Evolutionary conservation across 92 coral and sea anemone genomes (phyloP).

Genomic region (Micromussa lordhowensis): DNA sequence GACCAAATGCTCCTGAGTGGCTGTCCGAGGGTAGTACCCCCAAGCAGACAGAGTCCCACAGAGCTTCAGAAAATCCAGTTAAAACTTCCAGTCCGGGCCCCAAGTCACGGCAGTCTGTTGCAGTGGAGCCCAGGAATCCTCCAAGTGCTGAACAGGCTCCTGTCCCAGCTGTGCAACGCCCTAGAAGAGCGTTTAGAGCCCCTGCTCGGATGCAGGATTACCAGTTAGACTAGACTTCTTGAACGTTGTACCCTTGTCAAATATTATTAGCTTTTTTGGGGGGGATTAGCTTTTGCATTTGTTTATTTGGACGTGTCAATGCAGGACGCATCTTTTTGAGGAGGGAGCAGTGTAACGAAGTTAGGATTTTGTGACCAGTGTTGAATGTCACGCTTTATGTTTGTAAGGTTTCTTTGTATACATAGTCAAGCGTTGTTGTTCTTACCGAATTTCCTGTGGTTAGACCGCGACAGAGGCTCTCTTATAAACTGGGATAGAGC

Average conservation of each 20-base stretch:
- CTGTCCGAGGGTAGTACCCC: slow-evolving; percentile 4
- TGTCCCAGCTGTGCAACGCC: not conserved
- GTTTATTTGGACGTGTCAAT: not conserved
- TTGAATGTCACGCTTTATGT: too few relatives aligned
- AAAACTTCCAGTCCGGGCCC: not conserved
- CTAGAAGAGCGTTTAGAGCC: slow-evolving; percentile 19
- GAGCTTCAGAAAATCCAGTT: too few relatives aligned
- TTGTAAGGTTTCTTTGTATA: too few relatives aligned
- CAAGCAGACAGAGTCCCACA: too few relatives aligned
- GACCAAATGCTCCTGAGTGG: slow-evolving; percentile 30
- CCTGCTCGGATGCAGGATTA: slow-evolving; percentile 5
- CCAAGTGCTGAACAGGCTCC: slow-evolving; percentile 1
- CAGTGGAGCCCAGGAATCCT: slow-evolving; percentile 7
- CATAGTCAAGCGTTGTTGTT: too few relatives aligned
- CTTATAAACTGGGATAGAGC: not conserved
- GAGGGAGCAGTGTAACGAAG: slow-evolving; percentile 24
- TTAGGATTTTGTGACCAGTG: too few relatives aligned
- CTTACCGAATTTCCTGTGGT: too few relatives aligned
- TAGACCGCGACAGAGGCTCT: too few relatives aligned
- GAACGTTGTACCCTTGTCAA: not conserved
- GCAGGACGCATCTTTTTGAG: slow-evolving; percentile 25
- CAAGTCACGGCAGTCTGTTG: slow-evolving; percentile 9
- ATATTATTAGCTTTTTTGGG: not conserved
- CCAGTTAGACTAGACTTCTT: slow-evolving; percentile 1
- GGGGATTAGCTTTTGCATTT: not conserved